A percentile compares a stretch with the other conserved stretches of the same genome.
Conservation (phyloP, 1,140 invertebrate species). For the Drosophila dunni region DNA sequence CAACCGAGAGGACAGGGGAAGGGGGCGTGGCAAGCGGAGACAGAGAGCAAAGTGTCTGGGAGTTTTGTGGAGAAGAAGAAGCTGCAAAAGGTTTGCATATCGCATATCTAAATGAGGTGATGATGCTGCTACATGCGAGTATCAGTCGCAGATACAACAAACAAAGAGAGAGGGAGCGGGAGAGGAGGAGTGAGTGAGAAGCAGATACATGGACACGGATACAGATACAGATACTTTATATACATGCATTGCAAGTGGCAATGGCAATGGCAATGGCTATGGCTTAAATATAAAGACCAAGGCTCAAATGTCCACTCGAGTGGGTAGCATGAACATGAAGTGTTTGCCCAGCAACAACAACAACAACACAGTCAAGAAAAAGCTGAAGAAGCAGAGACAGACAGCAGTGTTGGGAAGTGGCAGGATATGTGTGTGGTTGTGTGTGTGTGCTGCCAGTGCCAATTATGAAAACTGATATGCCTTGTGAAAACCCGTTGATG, state of each 20-base stretch:
- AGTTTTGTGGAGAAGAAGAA: constrained; percentile 33
- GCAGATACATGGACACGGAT: constrained; percentile 24
- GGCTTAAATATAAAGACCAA: constrained; percentile 55
- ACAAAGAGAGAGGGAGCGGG: constrained; percentile 20
- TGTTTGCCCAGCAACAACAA: constrained; percentile 69
- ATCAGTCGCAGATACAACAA: constrained; percentile 71
- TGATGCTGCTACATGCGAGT: constrained; percentile 74
- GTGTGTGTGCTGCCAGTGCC: constrained; percentile 58
- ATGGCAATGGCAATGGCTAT: constrained; percentile 33
- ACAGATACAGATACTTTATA: constrained; percentile 9
- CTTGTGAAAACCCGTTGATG: constrained; percentile 79
- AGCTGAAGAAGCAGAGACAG: constrained; percentile 9
- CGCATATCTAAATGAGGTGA: constrained; percentile 82
- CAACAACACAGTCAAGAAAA: constrained; percentile 31
- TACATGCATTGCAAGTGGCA: constrained; percentile 34
- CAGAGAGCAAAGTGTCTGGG: constrained; percentile 1
- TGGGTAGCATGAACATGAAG: constrained; percentile 80
- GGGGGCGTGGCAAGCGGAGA: background rate
- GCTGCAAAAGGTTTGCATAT: constrained; percentile 77
- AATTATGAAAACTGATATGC: constrained; percentile 83
- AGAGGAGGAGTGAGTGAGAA: constrained; percentile 19
- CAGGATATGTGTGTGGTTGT: constrained; percentile 29
- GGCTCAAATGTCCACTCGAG: constrained; percentile 81
- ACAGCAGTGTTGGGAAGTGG: constrained; percentile 8
- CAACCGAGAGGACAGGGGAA: constrained; percentile 17